Evolutionary conservation across 1,140 invertebrate genomes (phyloP).

Genomic region (Vanessa tameamea): DNA sequence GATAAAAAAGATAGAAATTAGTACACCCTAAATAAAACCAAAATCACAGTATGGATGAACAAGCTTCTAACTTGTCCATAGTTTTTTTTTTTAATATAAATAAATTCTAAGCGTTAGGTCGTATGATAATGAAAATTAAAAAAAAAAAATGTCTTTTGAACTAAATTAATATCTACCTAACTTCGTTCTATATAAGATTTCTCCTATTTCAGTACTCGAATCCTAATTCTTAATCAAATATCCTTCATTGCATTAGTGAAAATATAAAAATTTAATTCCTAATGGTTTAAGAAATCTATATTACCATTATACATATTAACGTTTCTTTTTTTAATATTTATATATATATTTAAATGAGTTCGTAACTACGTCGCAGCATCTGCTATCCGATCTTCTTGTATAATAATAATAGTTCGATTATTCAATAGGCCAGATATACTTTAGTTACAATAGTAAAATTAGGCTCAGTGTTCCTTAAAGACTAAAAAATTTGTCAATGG

Average conservation of each 20-base stretch:
- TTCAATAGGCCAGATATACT: slow-evolving; percentile 69
- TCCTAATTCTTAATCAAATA: slow-evolving; percentile 72
- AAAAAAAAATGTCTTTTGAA: slow-evolving; percentile 75
- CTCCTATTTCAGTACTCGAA: slow-evolving; percentile 59
- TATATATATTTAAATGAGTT: slow-evolving; percentile 69
- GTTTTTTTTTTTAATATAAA: slow-evolving; percentile 66
- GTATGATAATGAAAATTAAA: slow-evolving; percentile 61
- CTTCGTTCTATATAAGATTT: slow-evolving; percentile 60
- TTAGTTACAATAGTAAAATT: slow-evolving; percentile 72
- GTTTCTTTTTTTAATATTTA: slow-evolving; percentile 60
- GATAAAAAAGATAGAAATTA: slow-evolving; percentile 67
- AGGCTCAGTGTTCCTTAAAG: slow-evolving; percentile 66
- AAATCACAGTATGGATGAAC: slow-evolving; percentile 76
- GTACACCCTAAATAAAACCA: slow-evolving; percentile 77
- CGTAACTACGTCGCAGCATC: slow-evolving; percentile 58
- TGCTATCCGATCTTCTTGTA: slow-evolving; percentile 51
- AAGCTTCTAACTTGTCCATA: slow-evolving; percentile 64
- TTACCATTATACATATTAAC: slow-evolving; percentile 75
- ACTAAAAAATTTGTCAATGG: slow-evolving; percentile 61
- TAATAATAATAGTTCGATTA: slow-evolving; percentile 75
- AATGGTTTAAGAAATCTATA: slow-evolving; percentile 78
- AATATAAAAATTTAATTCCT: slow-evolving; percentile 78
- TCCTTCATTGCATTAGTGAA: slow-evolving; percentile 75
- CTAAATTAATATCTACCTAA: slow-evolving; percentile 71
- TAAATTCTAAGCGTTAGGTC: slow-evolving; percentile 69